These are phyloP conservation scores for Dysidea cf. avara DNA, from an alignment of 37 sponge, comb jelly and placozoan genomes.

Conservation along the genomic window DNA sequence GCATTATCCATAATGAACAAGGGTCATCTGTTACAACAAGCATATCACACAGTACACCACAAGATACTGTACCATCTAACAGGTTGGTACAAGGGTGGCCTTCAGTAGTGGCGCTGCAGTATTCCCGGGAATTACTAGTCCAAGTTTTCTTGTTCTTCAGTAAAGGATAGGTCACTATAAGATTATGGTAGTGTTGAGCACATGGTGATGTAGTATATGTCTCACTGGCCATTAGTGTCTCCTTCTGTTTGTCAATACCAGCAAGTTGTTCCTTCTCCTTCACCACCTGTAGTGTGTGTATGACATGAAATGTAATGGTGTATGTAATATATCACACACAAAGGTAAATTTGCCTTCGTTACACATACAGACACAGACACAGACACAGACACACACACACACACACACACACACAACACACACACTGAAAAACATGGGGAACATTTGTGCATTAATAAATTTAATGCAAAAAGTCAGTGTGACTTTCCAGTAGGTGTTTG, in stretches of 20 bases:
- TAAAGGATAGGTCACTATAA: constrained; percentile 60
- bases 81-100: constrained; percentile 68
- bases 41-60: not conserved
- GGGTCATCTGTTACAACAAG: constrained; percentile 39
- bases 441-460: too few species aligned
- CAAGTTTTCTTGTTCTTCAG: constrained; percentile 60
- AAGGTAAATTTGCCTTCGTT: too few species aligned
- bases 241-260: not conserved
- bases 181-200: too few species aligned
- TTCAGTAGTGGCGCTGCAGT: constrained; percentile 56
- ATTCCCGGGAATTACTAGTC: constrained; percentile 39
- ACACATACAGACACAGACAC: too few species aligned
- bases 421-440: too few species aligned
- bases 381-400: not conserved
- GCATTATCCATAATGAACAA: constrained; percentile 64
- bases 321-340: too few species aligned
- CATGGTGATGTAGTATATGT: too few species aligned
- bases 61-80: constrained; percentile 54
- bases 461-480: too few species aligned
- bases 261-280: constrained; percentile 35
- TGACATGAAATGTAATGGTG: too few species aligned
- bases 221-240: too few species aligned
- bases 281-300: constrained; percentile 8
- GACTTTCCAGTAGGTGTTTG: too few species aligned
- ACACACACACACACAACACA: too few species aligned